Conservation (phyloP, 1,140 invertebrate genomes). For the Pseudobourletiella spinata region DNA sequence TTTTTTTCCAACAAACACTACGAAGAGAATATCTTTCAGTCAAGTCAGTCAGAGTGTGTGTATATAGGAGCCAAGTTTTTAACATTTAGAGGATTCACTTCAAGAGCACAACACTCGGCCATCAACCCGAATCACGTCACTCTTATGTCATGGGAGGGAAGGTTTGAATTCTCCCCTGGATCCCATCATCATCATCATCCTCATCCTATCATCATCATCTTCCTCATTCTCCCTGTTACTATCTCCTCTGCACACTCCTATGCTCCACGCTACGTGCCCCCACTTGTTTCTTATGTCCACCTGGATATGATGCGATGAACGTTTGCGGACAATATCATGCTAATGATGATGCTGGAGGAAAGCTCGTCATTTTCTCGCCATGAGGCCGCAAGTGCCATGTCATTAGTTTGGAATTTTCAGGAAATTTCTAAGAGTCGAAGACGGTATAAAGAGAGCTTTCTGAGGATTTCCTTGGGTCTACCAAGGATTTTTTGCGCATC, state of each 20-base stretch:
- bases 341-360: too few species aligned
- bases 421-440: too few species aligned
- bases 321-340: too few species aligned
- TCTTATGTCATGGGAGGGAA: neutral
- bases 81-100: neutral
- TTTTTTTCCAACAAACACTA: too few species aligned
- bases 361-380: too few species aligned
- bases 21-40: too few species aligned
- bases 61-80: neutral
- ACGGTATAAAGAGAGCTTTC: too few species aligned
- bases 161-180: neutral
- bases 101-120: constrained; percentile 12
- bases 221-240: neutral
- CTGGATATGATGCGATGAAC: too few species aligned
- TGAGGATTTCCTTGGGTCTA: neutral
- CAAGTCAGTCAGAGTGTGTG: neutral
- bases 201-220: neutral
- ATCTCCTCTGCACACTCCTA: neutral
- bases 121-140: constrained; percentile 17
- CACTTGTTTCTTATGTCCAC: too few species aligned
- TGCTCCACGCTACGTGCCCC: too few species aligned
- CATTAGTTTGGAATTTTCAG: too few species aligned
- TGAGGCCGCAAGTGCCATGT: too few species aligned
- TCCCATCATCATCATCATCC: neutral
- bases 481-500: neutral